Evolutionary conservation across 37 sponge, comb jelly and placozoan species (phyloP).

Genomic region (Ephydatia muelleri): DNA sequence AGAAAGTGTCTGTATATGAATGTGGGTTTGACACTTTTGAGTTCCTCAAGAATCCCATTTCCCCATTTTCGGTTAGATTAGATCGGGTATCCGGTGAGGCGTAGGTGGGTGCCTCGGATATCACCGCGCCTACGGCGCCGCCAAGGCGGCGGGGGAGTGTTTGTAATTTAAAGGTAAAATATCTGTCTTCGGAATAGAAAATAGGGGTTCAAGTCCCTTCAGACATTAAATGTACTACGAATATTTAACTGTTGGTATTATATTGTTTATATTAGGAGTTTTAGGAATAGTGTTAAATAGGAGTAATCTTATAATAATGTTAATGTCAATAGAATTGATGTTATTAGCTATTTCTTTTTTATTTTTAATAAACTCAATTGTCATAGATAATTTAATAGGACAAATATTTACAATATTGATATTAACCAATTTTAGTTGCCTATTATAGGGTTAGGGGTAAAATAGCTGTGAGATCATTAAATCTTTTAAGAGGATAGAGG

Average conservation of each 20-base stretch:
- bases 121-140: background rate
- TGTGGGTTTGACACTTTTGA: slow-evolving; percentile 83
- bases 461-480: slow-evolving; percentile 52
- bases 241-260: slow-evolving; percentile 46
- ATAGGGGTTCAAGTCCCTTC: slow-evolving; percentile 65
- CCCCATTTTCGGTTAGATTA: slow-evolving; percentile 83
- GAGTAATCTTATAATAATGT: slow-evolving; percentile 74
- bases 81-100: background rate
- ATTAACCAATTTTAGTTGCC: slow-evolving; percentile 68
- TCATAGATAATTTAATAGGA: slow-evolving; percentile 52
- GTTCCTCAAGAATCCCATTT: slow-evolving; percentile 78
- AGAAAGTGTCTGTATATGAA: slow-evolving; percentile 78
- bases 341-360: slow-evolving; percentile 65
- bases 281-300: slow-evolving; percentile 78
- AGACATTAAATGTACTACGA: slow-evolving; percentile 54
- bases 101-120: background rate
- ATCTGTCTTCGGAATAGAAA: slow-evolving; percentile 64
- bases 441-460: slow-evolving; percentile 69
- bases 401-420: slow-evolving; percentile 73
- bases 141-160: slow-evolving; percentile 19
- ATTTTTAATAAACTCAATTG: slow-evolving; percentile 56
- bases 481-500: slow-evolving; percentile 56
- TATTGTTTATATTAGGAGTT: slow-evolving; percentile 67
- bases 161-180: slow-evolving; percentile 69
- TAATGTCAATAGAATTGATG: slow-evolving; percentile 85